Evolutionary conservation across 2,888 invertebrate genomes (phyloP), one percentile per base, ranked within the genome.

Genomic region (Latrodectus elegans): DNA sequence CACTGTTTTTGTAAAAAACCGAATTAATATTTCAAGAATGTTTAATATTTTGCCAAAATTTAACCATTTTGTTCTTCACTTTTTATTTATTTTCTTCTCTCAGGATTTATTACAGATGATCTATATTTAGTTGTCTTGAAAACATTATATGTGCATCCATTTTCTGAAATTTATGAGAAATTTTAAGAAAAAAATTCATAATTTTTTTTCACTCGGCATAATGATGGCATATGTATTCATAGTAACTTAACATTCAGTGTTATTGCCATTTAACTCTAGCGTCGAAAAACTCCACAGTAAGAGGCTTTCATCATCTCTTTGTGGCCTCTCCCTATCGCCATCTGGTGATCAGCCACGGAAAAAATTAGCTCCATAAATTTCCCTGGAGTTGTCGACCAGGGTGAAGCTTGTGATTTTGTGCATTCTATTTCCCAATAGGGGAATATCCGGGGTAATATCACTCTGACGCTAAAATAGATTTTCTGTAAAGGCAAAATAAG

Each of bases 341-440:
- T 84, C 84, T 84, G 73, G 53, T 72, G 84, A 55, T 53, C 77
- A 9, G 52, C 67, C 49, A 4, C 38, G 78, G 49, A 67, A 78
- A 84, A 84, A 84, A 78, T 78, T 78, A 78, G 84, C 72, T 73
- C 65, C 84, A 84, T 84, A 84, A 78, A 84, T 84, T 78, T 84
- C 84, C 78, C 51, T n/a, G 67, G 73, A 77, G 84, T 77, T 72
- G 60, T 84, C 52, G 64, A n/a, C 52, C 71, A 49, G 52, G 75
- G 74, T 75, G 70, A 71, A 52, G 75, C 65, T 70, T 75, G 67
- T 49, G 84, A 77, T 84, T 84, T 65, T 78, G n/a, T 49, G 78
- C 72, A 73, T 76, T 77, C 71, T 68, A 70, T 84, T 77, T 84
- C 67, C 73, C 84, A 73, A 38, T 65, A 78, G 78, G 38, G 73